A percentile compares a stretch with the other conserved stretches of the same genome.
Evolutionary conservation across 2,888 invertebrate species (phyloP).

Genomic region (Eupithecia subfuscata): DNA sequence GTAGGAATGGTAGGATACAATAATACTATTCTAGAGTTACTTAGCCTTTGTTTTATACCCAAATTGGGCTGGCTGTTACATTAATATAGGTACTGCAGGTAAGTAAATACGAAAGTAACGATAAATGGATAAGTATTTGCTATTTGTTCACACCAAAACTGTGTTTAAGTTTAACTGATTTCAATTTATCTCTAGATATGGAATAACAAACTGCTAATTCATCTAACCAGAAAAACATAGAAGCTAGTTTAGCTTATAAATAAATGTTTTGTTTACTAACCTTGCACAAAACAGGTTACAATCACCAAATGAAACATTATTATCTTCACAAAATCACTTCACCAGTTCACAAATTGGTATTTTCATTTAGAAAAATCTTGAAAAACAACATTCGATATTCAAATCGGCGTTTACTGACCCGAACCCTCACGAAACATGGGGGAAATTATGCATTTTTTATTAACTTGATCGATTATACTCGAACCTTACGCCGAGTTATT

Average conservation of each 20-base stretch:
- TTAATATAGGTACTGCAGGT: too few relatives aligned
- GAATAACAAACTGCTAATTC: not conserved
- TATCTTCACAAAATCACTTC: slow-evolving; percentile 52
- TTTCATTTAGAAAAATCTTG: slow-evolving; percentile 46
- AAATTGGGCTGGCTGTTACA: too few relatives aligned
- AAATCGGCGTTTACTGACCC: slow-evolving; percentile 65
- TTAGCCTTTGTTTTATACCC: too few relatives aligned
- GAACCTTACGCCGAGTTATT: slow-evolving; percentile 47
- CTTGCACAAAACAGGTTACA: slow-evolving; percentile 55
- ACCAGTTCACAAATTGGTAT: slow-evolving; percentile 44
- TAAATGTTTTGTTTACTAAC: slow-evolving; percentile 69
- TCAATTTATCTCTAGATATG: not conserved
- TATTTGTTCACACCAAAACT: not conserved
- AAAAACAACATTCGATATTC: slow-evolving; percentile 59
- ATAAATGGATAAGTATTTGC: not conserved
- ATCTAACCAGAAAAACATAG: not conserved
- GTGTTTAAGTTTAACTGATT: too few relatives aligned
- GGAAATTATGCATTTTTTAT: slow-evolving; percentile 82
- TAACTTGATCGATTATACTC: slow-evolving; percentile 75
- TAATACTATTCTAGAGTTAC: too few relatives aligned
- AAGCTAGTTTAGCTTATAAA: not conserved
- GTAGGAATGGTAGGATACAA: too few relatives aligned
- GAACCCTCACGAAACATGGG: slow-evolving; percentile 73
- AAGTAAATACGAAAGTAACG: not conserved
- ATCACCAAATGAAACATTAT: slow-evolving; percentile 58